Evolutionary conservation across 2,888 invertebrate genomes (phyloP).

Genomic region (Aleiodes alternator): DNA sequence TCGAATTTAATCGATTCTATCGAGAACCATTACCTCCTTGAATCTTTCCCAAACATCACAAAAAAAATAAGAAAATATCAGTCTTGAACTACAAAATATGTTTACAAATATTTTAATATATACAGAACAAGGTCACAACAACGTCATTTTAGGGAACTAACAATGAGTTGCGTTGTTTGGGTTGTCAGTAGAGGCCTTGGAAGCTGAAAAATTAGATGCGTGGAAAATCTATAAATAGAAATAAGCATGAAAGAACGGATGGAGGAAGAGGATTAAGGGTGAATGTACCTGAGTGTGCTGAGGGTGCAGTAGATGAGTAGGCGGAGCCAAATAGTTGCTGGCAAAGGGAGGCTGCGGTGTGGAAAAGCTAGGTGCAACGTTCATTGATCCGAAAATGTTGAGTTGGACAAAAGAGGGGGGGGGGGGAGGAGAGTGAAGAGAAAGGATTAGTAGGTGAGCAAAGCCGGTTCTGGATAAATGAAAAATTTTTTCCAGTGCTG

Average conservation of each 20-base stretch:
- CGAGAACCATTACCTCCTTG: too few species aligned
- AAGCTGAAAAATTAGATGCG: not conserved
- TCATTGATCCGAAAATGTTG: constrained; percentile 51
- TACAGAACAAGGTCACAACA: constrained; percentile 1
- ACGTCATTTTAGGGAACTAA: not conserved
- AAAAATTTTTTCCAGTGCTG: too few species aligned
- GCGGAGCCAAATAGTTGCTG: constrained; percentile 34
- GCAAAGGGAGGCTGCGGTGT: constrained; percentile 44
- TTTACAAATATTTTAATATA: not conserved
- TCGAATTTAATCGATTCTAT: too few species aligned
- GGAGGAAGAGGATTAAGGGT: constrained; percentile 34
- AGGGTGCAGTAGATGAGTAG: constrained; percentile 37
- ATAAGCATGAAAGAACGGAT: constrained; percentile 33
- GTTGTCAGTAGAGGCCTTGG: not conserved
- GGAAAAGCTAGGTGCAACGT: constrained; percentile 38
- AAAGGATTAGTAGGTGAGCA: too few species aligned
- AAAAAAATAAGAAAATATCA: not conserved
- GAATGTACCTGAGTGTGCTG: constrained; percentile 35
- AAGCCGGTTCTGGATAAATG: too few species aligned
- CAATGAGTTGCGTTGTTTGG: not conserved
- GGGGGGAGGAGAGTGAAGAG: constrained; percentile 2
- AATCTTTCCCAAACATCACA: too few species aligned
- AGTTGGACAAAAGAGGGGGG: constrained; percentile 19
- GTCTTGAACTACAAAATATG: not conserved
- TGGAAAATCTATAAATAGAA: constrained; percentile 41